Evolutionary conservation across 2,113 vertebrate species (phyloP), one percentile per base, ranked within the genome.

Genomic region (Acanthochromis polyacanthus): DNA sequence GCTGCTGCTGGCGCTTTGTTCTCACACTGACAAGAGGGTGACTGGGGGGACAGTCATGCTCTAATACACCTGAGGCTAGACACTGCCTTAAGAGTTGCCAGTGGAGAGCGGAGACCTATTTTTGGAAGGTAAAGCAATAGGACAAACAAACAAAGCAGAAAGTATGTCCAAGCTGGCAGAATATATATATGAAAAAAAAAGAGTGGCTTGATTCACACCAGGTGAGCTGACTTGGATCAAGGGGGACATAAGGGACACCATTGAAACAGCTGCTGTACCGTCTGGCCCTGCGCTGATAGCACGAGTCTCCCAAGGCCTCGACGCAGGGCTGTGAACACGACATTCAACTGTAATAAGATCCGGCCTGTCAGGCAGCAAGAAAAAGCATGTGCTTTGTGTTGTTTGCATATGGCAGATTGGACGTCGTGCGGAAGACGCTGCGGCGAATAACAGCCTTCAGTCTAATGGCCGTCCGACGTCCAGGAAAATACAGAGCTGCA

Each of bases 1-100:
- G 85, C 89, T 85, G 86, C 50, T 78, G 30, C 32, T 36, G 79
- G 43, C 58, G 86, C 88, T 93, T 90, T 92, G 90, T 92, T 87
- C 80, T 89, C 63, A 53, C 77, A 38, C 76, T 79, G 89, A 92
- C 89, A 86, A 82, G 76, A 76, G 73, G 63, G 75, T 59, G 82
- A 87, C 66, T 28, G 78, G 60, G 48, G 87, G 87, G 80, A 25
- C 73, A 77, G 82, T 83, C 80, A 84, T 70, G 84, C 75, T 83
- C 71, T 66, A 75, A 87, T 85, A 81, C 91, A 89, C 89, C 88
- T 84, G 88, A 79, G 82, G 76, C 72, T 46, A 68, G 22, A 84
- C 80, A 30, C 58, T 53, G 63, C 51, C 80, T 67, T 48, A 63
- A 74, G 82, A 82, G 78, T 57, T 50, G 84, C 80, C 91, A 81